phyloP scores from a whole-genome alignment of 2,113 vertebrate genomes.

The Rhadina sibilatrix region DNA sequence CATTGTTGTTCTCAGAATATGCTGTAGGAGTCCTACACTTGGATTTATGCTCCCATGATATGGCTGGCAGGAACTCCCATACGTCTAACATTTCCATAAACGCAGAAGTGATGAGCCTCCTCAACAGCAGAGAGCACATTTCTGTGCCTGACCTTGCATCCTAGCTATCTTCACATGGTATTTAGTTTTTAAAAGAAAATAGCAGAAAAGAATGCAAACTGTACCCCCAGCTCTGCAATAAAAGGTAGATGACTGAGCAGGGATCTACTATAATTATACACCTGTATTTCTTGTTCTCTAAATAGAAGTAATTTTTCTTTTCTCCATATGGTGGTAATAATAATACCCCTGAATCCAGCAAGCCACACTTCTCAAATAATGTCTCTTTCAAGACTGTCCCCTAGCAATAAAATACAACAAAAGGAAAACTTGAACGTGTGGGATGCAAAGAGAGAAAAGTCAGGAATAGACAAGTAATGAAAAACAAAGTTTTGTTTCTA shows the following conservation, averaged over 20 bases:
- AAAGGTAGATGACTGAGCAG: neutral
- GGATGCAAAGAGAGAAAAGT: neutral
- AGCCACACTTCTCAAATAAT: neutral
- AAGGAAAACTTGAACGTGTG: neutral
- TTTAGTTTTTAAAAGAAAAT: neutral
- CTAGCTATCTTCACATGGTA: neutral
- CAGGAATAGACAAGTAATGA: neutral
- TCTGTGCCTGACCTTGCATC: neutral
- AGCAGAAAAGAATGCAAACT: slow-evolving; percentile 10
- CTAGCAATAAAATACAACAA: slow-evolving; percentile 32
- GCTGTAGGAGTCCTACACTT: neutral
- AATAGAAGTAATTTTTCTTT: slow-evolving; percentile 51
- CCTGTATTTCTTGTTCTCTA: slow-evolving; percentile 43
- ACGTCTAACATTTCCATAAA: neutral
- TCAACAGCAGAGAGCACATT: neutral
- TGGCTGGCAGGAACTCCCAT: neutral
- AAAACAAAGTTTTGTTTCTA: slow-evolving; percentile 8
- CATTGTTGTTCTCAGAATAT: neutral
- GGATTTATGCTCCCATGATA: neutral
- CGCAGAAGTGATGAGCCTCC: neutral
- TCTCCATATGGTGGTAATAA: slow-evolving; percentile 20
- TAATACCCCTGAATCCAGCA: neutral
- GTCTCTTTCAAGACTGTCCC: slow-evolving; percentile 19
- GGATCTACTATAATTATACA: slow-evolving; percentile 30
- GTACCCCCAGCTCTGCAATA: neutral